Percentiles rank a stretch among this genome's conserved stretches.
These are phyloP conservation scores for Mormyrops attenuatus DNA, from an alignment of 2,797 vertebrate genomes.

Conservation along the genomic window DNA sequence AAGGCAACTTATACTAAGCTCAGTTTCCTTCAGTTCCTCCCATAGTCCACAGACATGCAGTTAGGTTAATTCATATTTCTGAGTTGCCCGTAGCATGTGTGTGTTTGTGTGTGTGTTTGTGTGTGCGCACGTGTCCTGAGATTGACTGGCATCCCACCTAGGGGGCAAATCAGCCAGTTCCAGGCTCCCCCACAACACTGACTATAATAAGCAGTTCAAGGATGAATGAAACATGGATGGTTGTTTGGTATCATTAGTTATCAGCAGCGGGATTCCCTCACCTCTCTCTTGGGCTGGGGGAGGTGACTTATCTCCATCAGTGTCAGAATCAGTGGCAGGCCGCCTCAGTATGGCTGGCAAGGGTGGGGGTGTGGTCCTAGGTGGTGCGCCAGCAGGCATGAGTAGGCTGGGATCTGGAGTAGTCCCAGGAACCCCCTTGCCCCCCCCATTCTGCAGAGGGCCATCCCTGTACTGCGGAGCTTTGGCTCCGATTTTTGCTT, in stretches of 20 bases:
- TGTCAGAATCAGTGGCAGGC: constrained; percentile 58
- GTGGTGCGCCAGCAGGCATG: constrained; percentile 43
- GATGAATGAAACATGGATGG: neutral
- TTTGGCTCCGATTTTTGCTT: constrained; percentile 84
- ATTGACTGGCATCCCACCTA: neutral
- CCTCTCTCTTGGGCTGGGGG: constrained; percentile 67
- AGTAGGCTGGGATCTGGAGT: constrained; percentile 43
- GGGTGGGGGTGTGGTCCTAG: constrained; percentile 53
- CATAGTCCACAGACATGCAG: neutral
- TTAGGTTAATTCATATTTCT: neutral
- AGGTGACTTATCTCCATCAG: constrained; percentile 63
- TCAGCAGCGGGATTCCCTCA: constrained; percentile 40
- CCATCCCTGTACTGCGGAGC: constrained; percentile 71
- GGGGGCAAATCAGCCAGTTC: neutral
- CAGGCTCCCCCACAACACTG: neutral
- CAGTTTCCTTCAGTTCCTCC: neutral
- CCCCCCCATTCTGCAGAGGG: constrained; percentile 66
- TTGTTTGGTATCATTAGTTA: neutral
- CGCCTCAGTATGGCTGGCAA: constrained; percentile 51
- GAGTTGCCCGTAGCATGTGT: neutral
- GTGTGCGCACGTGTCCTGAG: too few species aligned
- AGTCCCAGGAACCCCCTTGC: constrained; percentile 38
- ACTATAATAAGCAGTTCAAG: neutral
- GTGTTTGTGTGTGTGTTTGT: neutral
- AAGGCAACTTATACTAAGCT: neutral